Evolutionary conservation across 1,140 invertebrate species (phyloP).

Genomic region (Rhopalosiphum maidis): DNA sequence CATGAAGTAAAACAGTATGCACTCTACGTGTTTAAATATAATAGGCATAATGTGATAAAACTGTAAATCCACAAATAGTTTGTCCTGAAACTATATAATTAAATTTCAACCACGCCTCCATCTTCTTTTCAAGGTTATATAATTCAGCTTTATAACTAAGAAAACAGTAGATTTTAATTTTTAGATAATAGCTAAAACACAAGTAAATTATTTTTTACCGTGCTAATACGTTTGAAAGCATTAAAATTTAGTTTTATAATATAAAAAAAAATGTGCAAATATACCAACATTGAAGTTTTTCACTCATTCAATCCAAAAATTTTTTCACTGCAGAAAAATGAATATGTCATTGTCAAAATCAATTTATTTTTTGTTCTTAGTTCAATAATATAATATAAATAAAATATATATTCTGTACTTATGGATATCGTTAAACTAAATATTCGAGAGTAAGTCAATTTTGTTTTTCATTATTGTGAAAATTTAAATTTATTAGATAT

Average conservation of each 20-base stretch:
- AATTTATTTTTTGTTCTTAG: neutral
- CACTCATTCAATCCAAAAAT: neutral
- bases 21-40: neutral
- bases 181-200: neutral
- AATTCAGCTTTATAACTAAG: neutral
- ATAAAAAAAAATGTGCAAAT: neutral
- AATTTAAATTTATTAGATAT: too few relatives aligned
- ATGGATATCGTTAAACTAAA: neutral
- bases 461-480: too few relatives aligned
- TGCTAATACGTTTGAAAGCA: neutral
- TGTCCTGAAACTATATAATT: neutral
- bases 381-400: neutral
- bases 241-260: neutral
- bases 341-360: neutral
- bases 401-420: neutral
- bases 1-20: neutral
- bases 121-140: neutral
- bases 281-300: neutral
- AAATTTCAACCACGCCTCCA: neutral
- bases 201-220: neutral
- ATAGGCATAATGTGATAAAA: neutral
- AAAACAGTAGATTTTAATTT: neutral
- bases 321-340: neutral
- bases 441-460: too few relatives aligned
- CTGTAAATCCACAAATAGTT: neutral